Evolutionary conservation across 2,888 invertebrate genomes (phyloP).

Genomic region (Malacosoma neustria): DNA sequence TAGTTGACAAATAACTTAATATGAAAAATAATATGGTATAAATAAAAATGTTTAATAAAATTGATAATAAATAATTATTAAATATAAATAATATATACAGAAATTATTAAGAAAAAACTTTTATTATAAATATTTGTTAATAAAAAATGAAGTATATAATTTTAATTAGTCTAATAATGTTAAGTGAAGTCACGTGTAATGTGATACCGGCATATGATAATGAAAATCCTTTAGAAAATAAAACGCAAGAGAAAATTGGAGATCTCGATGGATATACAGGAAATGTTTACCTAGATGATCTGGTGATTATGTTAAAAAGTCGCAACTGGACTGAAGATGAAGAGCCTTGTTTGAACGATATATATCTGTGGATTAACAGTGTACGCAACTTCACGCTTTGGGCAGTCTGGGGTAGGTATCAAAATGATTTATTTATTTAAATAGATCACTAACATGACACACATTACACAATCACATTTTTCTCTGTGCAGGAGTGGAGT

Average conservation of each 20-base stretch:
- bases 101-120: too few relatives aligned
- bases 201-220: neutral
- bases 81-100: too few relatives aligned
- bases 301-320: slow-evolving; percentile 41
- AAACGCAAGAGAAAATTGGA: neutral
- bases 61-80: too few relatives aligned
- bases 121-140: too few relatives aligned
- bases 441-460: too few relatives aligned
- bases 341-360: slow-evolving; percentile 43
- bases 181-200: neutral
- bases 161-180: neutral
- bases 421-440: too few relatives aligned
- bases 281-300: slow-evolving; percentile 46
- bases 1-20: too few relatives aligned
- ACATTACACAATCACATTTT: too few relatives aligned
- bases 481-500: too few relatives aligned
- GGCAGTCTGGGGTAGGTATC: slow-evolving; percentile 75
- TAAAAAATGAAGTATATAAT: neutral
- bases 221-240: neutral
- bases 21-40: too few relatives aligned
- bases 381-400: slow-evolving; percentile 71
- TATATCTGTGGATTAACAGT: slow-evolving; percentile 37
- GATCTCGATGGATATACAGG: neutral
- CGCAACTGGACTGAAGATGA: slow-evolving; percentile 52
- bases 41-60: too few relatives aligned